Conservation (phyloP, 2,113 vertebrate genomes). For the Cyprinus carpio region DNA sequence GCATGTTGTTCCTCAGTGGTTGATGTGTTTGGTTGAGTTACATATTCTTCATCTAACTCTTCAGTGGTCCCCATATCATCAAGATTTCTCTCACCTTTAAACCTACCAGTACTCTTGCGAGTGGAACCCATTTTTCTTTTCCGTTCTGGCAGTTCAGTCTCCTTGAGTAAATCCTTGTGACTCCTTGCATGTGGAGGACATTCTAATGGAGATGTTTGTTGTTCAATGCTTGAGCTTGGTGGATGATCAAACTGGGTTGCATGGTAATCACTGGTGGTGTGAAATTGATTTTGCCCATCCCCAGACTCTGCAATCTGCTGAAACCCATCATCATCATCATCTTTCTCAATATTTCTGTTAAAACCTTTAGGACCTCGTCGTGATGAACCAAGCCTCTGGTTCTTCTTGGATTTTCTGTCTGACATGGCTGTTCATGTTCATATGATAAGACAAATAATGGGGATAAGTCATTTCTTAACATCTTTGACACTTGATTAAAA, state of each 20-base stretch:
- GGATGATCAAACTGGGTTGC: conserved; percentile 11
- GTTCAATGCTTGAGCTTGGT: background rate
- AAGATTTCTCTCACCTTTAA: conserved; percentile 25
- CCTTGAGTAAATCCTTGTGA: background rate
- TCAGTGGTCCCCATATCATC: conserved; percentile 25
- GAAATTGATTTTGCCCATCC: background rate
- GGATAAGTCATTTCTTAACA: conserved; percentile 18
- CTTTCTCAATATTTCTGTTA: conserved; percentile 45
- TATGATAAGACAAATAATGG: conserved; percentile 61
- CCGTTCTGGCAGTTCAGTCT: conserved; percentile 34
- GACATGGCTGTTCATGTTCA: conserved; percentile 68
- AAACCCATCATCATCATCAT: conserved; percentile 44
- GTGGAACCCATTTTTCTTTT: conserved; percentile 57
- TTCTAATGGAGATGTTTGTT: conserved; percentile 2
- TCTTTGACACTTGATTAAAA: background rate
- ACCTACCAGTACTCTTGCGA: conserved; percentile 33
- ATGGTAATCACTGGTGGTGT: background rate
- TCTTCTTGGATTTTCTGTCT: conserved; percentile 63
- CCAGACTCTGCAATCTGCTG: background rate
- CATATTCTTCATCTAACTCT: conserved; percentile 27
- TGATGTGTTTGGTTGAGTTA: background rate
- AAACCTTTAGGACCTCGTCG: conserved; percentile 34
- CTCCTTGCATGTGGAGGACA: background rate
- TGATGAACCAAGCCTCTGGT: conserved; percentile 79
- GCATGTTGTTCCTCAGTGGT: background rate